Percentiles rank a stretch among this genome's conserved stretches.
Evolutionary conservation across 2,888 invertebrate species (phyloP).

Genomic region (Lepidocyrtoides sp.): DNA sequence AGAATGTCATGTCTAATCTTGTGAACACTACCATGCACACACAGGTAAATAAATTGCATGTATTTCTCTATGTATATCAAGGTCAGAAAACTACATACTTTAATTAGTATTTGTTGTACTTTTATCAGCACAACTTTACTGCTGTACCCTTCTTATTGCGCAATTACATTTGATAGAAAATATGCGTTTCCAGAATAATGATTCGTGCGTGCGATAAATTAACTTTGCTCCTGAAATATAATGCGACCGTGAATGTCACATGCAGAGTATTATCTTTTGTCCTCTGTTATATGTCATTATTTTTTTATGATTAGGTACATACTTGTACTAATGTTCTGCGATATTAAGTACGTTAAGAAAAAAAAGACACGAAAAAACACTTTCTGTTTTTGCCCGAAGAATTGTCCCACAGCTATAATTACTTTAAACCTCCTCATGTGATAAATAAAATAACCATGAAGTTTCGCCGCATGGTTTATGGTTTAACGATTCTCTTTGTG

Average conservation of each 20-base stretch:
- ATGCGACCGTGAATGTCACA: constrained; percentile 52
- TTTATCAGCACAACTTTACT: no score
- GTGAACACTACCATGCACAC: no score
- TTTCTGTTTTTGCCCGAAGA: constrained; percentile 45
- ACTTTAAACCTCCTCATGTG: constrained; percentile 41
- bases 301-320: constrained; percentile 14
- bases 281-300: not conserved
- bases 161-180: no score
- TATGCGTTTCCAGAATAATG: constrained; percentile 23
- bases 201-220: not conserved
- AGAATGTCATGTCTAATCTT: no score
- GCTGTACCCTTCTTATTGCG: not conserved
- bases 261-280: not conserved
- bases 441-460: constrained; percentile 65
- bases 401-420: constrained; percentile 46
- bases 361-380: constrained; percentile 36
- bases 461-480: not conserved
- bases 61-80: no score
- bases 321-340: not conserved
- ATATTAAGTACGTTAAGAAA: not conserved
- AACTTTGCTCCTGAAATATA: not conserved
- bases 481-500: not conserved
- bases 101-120: no score
- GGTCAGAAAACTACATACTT: no score
- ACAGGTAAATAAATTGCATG: no score